These are phyloP conservation scores for Agrotis clavis DNA, from an alignment of 2,888 invertebrate species.

Conservation along the genomic window DNA sequence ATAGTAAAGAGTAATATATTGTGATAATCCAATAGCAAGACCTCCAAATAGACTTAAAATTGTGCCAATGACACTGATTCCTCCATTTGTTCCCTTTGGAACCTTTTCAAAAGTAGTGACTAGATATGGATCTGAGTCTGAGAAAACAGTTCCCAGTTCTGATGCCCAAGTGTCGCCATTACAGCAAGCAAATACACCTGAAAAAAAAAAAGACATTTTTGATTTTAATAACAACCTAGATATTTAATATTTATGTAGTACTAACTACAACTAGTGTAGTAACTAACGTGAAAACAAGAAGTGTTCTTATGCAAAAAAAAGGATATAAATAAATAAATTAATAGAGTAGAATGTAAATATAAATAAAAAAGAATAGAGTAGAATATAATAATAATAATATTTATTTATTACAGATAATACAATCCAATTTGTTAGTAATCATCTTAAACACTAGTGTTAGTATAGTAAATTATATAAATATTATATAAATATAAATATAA, in stretches of 20 bases:
- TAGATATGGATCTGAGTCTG: constrained; percentile 93
- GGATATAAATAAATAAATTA: too few species aligned
- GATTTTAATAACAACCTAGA: too few species aligned
- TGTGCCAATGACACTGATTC: constrained; percentile 93
- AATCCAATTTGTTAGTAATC: too few species aligned
- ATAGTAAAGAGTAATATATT: constrained; percentile 93
- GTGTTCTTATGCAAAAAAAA: too few species aligned
- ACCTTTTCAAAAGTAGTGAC: constrained; percentile 94
- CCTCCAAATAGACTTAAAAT: constrained; percentile 93
- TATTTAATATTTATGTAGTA: too few species aligned
- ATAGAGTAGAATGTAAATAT: too few species aligned
- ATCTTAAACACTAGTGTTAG: too few species aligned
- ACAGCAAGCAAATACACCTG: constrained; percentile 94
- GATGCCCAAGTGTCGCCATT: constrained; percentile 98
- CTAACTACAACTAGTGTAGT: neutral
- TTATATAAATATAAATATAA: too few species aligned
- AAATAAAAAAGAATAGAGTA: too few species aligned
- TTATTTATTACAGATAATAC: too few species aligned
- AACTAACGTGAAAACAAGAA: neutral
- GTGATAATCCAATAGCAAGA: constrained; percentile 93
- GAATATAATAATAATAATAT: too few species aligned
- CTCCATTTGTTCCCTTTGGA: constrained; percentile 97
- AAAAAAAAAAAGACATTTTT: constrained; percentile 54
- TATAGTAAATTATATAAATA: too few species aligned
- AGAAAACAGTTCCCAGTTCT: constrained; percentile 95